Base-by-base conservation (phyloP, 2,797 vertebrate species). In the Oryzias sinensis region DNA sequence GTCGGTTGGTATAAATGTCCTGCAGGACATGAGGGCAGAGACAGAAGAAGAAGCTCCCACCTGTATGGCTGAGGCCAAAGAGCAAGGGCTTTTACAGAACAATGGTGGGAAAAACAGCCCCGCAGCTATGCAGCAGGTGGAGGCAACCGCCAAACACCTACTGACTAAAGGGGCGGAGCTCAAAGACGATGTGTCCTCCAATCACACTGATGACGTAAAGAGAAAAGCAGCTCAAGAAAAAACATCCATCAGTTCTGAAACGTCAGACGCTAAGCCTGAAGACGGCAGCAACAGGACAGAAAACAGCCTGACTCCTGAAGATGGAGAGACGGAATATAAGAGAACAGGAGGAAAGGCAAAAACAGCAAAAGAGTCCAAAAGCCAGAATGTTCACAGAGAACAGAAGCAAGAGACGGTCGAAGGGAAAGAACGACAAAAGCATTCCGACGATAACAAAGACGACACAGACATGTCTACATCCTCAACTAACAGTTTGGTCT, bases 41-140 rank as follows among this genome's bases (percentile, higher is more conserved):
- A 14, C 20, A 47, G 57, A 22, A 22, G 20, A 22, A 22, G 20
- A 22, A 22, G 20, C 1, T 22, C 20, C 20, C 20, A 22, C 42
- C 5, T 46, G n/a, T 49, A 47, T 46, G 27, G 20, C 22, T 3
- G 20, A 56, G 40, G 29, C 56, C 52, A 59, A 71, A 24, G 40
- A 62, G 42, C 42, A 56, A 49, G 51, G 46, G 5, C 5, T 24
- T 41, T 37, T 47, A 22, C 63, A 68, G 62, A 73, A 72, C 16
- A 56, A 11, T 24, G 15, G 15, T 5, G 0, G 14, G 1, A 15
- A 33, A 49, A 56, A 52, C 62, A 56, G 22, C 44, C 29, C 56
- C 2, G 46, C 4, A 56, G 16, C 6, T 6, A 48, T 66, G 50
- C 40, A 66, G 46, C 54, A 47, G 27, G 53, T 25, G 6, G 62